Evolutionary conservation across 2,888 invertebrate genomes (phyloP), one percentile per base, ranked within the genome.

Genomic region (Crepidodera aurea): DNA sequence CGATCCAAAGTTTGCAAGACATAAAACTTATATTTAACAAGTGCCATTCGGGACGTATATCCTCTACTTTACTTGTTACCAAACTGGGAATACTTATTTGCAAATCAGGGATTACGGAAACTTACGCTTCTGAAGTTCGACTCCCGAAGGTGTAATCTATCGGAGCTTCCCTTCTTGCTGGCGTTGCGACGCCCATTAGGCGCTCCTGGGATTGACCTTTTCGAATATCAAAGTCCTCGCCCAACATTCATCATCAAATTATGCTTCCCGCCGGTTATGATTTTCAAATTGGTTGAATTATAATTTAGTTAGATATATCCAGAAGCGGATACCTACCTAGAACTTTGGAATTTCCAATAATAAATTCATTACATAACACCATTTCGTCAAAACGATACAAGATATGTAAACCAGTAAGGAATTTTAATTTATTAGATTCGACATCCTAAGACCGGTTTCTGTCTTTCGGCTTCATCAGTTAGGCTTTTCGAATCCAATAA

Each of bases 131-230:
- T 71, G 71, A 76, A 77, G 74, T 79, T 79, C 67, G 77, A 78
- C 72, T 78, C 79, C 78, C 79, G 76, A 72, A 72, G 79, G 79
- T 78, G 79, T 80, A 80, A 79, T 79, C 80, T 77, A 79, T 78
- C 78, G 73, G 65, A 66, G 67, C 68, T 74, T 69, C 72, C 74
- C 74, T 74, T 73, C 73, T 75, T 73, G 75, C 69, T 73, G 76
- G 76, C 75, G 75, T 74, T 78, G 71, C 73, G 73, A 73, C 75
- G 76, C 76, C 79, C 78, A 78, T 79, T 78, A 78, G 75, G 68
- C 71, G 69, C 76, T 73, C 74, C 64, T 71, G 77, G 77, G 77
- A 76, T 74, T 77, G 77, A 78, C 77, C 78, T 75, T 72, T 69
- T 70, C 64, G 66, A 71, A 73, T 71, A 73, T 69, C 72, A 74